A percentile compares a stretch with the other conserved stretches of the same genome.
phyloP scores from a whole-genome alignment of 2,888 invertebrate genomes.

The Prosopocoilus inquinatus region DNA sequence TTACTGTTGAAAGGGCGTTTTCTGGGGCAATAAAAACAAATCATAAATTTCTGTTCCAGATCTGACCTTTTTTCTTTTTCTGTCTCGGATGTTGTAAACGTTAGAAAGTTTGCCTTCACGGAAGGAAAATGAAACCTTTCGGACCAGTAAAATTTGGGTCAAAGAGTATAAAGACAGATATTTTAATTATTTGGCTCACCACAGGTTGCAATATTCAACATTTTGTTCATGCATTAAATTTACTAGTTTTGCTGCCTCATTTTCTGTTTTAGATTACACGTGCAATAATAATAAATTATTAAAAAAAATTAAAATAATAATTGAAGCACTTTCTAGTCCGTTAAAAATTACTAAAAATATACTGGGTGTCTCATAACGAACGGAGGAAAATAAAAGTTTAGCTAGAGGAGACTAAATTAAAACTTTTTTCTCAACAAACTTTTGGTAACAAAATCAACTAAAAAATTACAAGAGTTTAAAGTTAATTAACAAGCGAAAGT shows the following conservation, averaged over 20 bases:
- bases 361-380: too few relatives aligned
- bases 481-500: too few relatives aligned
- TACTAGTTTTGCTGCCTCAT: background rate
- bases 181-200: conserved; percentile 11
- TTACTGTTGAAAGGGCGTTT: conserved; percentile 10
- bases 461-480: too few relatives aligned
- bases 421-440: too few relatives aligned
- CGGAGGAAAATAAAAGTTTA: too few relatives aligned
- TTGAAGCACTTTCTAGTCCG: too few relatives aligned
- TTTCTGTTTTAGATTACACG: too few relatives aligned
- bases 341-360: too few relatives aligned
- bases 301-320: too few relatives aligned
- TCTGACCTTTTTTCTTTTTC: background rate
- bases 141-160: conserved; percentile 8
- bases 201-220: background rate
- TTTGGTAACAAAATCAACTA: too few relatives aligned
- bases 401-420: too few relatives aligned
- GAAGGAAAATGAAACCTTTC: conserved; percentile 9
- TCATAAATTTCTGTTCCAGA: conserved; percentile 9
- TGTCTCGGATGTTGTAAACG: conserved; percentile 1
- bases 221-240: background rate
- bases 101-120: conserved; percentile 13
- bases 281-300: too few relatives aligned
- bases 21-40: conserved; percentile 14
- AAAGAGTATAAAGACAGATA: conserved; percentile 9